phyloP scores from a whole-genome alignment of 2,888 invertebrate genomes.

The Gortyna flavago region DNA sequence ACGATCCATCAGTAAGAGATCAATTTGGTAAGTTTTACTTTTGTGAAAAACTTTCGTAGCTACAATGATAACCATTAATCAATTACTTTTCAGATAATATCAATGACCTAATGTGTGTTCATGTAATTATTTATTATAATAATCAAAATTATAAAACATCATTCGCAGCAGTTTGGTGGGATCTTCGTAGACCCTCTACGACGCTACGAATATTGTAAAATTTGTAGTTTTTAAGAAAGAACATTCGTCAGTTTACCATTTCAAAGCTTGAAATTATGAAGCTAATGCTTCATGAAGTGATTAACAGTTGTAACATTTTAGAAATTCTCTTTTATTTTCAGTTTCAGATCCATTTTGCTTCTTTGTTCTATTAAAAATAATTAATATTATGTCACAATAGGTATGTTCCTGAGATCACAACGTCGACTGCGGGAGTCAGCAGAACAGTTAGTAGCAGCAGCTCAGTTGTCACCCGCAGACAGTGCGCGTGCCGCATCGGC shows the following conservation, averaged over 20 bases:
- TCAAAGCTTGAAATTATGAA: not conserved
- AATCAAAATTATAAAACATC: not conserved
- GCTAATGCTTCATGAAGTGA: not conserved
- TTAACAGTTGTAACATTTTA: not conserved
- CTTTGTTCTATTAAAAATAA: not conserved
- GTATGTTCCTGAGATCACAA: conserved; percentile 96
- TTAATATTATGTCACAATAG: conserved; percentile 85
- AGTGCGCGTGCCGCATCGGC: conserved; percentile 96
- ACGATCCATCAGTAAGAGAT: conserved; percentile 95
- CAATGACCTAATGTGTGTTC: not conserved
- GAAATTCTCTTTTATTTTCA: not conserved
- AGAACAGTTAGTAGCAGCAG: conserved; percentile 94
- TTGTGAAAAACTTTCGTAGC: conserved; percentile 11
- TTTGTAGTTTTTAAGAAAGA: not conserved
- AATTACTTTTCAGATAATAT: conserved; percentile 18
- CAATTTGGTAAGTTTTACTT: conserved; percentile 92
- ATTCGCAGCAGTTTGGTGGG: not conserved
- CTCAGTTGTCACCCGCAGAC: conserved; percentile 94
- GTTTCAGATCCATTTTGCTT: not conserved
- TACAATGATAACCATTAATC: conserved; percentile 25
- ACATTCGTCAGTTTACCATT: too few species aligned
- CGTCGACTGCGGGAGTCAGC: conserved; percentile 95
- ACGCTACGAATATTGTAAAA: not conserved
- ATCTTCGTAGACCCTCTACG: conserved; percentile 3
- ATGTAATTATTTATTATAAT: not conserved